Base-by-base conservation (phyloP, 2,888 invertebrate genomes). In the Arge pagana region DNA sequence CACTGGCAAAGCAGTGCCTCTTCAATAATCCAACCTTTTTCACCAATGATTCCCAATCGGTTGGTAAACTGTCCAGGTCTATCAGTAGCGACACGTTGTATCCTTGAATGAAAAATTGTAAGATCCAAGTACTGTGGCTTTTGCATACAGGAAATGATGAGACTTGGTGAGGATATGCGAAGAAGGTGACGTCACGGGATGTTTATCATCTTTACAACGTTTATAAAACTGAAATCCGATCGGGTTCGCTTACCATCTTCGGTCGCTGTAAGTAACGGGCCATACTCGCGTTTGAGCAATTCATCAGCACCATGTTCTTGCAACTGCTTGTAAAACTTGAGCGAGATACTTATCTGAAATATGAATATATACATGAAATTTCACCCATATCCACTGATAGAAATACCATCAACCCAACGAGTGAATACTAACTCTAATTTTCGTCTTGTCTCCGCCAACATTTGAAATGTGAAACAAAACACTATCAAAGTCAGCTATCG, bases 251-350 rank as follows among this genome's bases (percentile, higher is more conserved):
- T 80, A 91, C 93, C 95, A 74, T 90, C 88, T 80, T 98, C 97
- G 42, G 96, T 83, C 53, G 89, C 83, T 55, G 87, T 85, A 56
- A 96, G 83, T 64, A 92, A 83, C 55, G 85, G 79, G 53, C 93
- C 96, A 80, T 98, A 99, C 76, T 92, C 93, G 76, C 93, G 85
- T 81, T 92, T 93, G 62, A 99, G 83, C 62, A 99, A 82, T 79
- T 96, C 93, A 81, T 99, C 98, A 50, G 97, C 97, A 58, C 98
- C 98, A 82, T 99, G 94, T 77, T 96, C 92, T 81, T 96, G 94
- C 72, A 99, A 85, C 80, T 99, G 96, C 80, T 95, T 92, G 79
- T 95, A 98, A 84, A 98, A 99, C 81, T 98, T 98, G 71, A 99
- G 83, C 68, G 94, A 90, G 82, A 98, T 98, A 85, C 97, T 98